Evolutionary conservation across 1,140 invertebrate species (phyloP).

Genomic region (Leptinotarsa lineolata): DNA sequence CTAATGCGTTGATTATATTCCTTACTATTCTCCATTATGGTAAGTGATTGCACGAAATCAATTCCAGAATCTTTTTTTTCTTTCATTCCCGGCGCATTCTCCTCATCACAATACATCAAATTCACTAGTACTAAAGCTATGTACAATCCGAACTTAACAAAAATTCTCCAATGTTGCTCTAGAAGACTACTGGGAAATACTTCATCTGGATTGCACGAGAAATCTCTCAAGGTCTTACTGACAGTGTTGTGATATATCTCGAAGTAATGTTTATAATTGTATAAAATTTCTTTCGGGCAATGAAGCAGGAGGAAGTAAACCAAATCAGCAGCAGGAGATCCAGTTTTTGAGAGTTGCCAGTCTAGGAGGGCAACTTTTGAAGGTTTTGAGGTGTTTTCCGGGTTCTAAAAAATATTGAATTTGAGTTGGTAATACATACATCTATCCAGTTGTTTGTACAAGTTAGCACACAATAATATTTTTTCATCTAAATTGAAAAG

Average conservation of each 20-base stretch:
- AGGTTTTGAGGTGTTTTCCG: constrained; percentile 28
- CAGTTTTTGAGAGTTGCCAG: constrained; percentile 60
- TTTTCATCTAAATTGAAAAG: too few relatives aligned
- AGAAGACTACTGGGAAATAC: constrained; percentile 58
- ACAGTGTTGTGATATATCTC: constrained; percentile 39
- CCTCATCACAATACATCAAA: constrained; percentile 31
- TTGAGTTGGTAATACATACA: too few relatives aligned
- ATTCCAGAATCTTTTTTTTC: too few relatives aligned
- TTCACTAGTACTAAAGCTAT: constrained; percentile 53
- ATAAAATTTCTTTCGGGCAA: constrained; percentile 53
- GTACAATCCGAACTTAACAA: constrained; percentile 51
- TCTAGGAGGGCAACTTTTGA: constrained; percentile 58
- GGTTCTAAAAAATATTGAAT: too few relatives aligned
- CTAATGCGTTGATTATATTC: too few relatives aligned
- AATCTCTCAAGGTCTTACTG: constrained; percentile 29
- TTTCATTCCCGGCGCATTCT: too few relatives aligned
- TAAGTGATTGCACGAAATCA: too few relatives aligned
- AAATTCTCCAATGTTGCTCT: constrained; percentile 50
- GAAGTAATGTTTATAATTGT: constrained; percentile 34
- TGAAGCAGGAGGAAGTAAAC: constrained; percentile 62
- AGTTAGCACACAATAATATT: too few relatives aligned
- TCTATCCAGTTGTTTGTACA: too few relatives aligned
- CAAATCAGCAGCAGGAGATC: constrained; percentile 62
- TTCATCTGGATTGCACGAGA: constrained; percentile 54
- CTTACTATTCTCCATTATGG: too few relatives aligned